phyloP scores from a whole-genome alignment of 2,113 vertebrate species.

The Galeopterus variegatus region DNA sequence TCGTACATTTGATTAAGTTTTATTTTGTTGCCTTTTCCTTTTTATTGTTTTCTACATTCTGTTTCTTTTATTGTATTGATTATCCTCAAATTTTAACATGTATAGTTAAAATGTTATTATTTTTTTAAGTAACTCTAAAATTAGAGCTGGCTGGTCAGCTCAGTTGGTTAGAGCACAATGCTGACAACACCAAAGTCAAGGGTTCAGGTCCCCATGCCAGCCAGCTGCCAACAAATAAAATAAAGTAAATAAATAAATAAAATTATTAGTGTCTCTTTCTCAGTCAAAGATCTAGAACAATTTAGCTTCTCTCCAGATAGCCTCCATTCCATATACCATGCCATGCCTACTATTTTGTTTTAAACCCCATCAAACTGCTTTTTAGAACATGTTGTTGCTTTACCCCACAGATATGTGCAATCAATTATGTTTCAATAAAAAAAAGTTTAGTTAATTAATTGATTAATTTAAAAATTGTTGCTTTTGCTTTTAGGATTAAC shows the following conservation, averaged over 20 bases:
- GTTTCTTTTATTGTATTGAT: neutral
- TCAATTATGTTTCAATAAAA: too few species aligned
- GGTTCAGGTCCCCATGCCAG: too few species aligned
- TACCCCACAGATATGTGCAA: too few species aligned
- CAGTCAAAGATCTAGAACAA: neutral
- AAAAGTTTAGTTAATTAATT: too few species aligned
- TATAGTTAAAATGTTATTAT: neutral
- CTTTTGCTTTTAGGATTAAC: neutral
- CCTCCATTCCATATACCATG: neutral
- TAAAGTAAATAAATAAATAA: neutral
- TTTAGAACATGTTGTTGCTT: neutral
- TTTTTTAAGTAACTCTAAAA: constrained; percentile 40
- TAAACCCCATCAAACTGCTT: neutral
- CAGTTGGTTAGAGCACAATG: too few species aligned
- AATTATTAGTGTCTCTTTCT: neutral
- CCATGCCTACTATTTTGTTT: neutral
- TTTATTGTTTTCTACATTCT: neutral
- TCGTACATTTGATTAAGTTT: neutral
- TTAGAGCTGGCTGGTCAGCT: neutral
- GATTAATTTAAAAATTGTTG: neutral
- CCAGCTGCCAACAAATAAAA: too few species aligned
- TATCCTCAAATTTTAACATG: neutral
- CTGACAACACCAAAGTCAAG: too few species aligned
- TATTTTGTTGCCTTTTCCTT: neutral
- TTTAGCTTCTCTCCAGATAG: neutral